A percentile compares a stretch with the other conserved stretches of the same genome.
These are phyloP conservation scores for Acanthochromis polyacanthus DNA, from an alignment of 2,113 vertebrate species.

Conservation along the genomic window DNA sequence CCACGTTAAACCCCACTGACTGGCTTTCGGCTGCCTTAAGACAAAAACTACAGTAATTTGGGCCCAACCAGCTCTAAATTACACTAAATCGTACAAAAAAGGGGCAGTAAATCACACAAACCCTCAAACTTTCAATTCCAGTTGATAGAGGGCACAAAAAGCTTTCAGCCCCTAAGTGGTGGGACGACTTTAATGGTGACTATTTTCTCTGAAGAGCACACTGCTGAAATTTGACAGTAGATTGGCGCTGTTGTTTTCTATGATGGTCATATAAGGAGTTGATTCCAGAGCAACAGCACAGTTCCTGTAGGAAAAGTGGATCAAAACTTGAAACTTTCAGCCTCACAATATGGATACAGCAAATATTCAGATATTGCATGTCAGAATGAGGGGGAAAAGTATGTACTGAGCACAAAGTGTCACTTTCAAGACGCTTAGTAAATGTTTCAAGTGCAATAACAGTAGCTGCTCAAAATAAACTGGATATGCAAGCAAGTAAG, in stretches of 20 bases:
- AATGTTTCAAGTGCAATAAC: too few species aligned
- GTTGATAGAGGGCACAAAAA: slow-evolving; percentile 76
- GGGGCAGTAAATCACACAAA: slow-evolving; percentile 61
- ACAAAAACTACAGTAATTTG: slow-evolving; percentile 30
- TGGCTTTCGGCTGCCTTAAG: slow-evolving; percentile 25
- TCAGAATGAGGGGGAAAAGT: too few species aligned
- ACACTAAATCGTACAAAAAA: slow-evolving; percentile 36
- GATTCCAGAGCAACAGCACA: slow-evolving; percentile 3
- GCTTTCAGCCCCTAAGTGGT: slow-evolving; percentile 66
- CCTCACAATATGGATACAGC: background rate
- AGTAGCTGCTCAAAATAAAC: too few species aligned
- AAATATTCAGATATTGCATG: background rate
- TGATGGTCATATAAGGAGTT: slow-evolving; percentile 44
- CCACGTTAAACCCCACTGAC: slow-evolving; percentile 1
- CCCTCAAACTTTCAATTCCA: slow-evolving; percentile 70
- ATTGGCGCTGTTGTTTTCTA: slow-evolving; percentile 61
- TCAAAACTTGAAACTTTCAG: background rate
- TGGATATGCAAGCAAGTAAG: too few species aligned
- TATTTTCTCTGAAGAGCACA: slow-evolving; percentile 72
- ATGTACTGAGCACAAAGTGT: too few species aligned
- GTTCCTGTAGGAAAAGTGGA: slow-evolving; percentile 3
- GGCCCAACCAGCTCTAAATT: slow-evolving; percentile 43
- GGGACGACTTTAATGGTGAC: slow-evolving; percentile 66
- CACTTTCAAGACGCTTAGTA: too few species aligned
- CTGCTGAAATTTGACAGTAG: slow-evolving; percentile 64